These are phyloP conservation scores for Rhadinocentrus ornatus DNA, from an alignment of 2,797 vertebrate genomes.

Conservation along the genomic window DNA sequence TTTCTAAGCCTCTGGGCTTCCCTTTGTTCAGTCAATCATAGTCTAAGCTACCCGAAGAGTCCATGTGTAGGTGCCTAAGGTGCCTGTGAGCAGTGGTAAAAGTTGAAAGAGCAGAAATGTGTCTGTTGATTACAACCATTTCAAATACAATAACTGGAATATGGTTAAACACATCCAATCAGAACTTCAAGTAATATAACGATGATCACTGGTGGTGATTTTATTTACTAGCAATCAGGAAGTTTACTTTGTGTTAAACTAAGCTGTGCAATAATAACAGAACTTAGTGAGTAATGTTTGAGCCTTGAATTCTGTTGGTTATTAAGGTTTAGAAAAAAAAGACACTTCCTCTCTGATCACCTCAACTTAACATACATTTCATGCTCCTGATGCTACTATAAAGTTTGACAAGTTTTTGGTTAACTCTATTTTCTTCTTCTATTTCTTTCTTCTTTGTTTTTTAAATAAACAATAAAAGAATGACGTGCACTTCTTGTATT, in stretches of 20 bases:
- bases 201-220: constrained; percentile 48
- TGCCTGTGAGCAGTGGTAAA: constrained; percentile 6
- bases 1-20: constrained; percentile 26
- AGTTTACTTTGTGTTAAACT: constrained; percentile 4
- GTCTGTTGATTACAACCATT: constrained; percentile 21
- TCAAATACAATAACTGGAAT: constrained; percentile 26
- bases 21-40: constrained; percentile 51
- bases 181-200: constrained; percentile 46
- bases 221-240: constrained; percentile 28
- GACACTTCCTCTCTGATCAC: neutral
- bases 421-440: neutral
- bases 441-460: constrained; percentile 1
- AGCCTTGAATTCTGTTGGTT: neutral
- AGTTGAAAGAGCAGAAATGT: constrained; percentile 14
- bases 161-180: constrained; percentile 56
- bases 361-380: neutral
- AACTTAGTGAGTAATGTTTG: neutral
- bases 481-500: constrained; percentile 21
- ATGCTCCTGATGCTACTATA: neutral
- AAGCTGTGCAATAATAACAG: constrained; percentile 18
- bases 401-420: constrained; percentile 14
- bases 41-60: constrained; percentile 10
- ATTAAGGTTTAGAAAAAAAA: constrained; percentile 1
- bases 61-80: constrained; percentile 8
- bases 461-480: constrained; percentile 9